Percentiles rank a stretch among this genome's conserved stretches.
These are phyloP conservation scores for Cercopithecus diana DNA, from an alignment of 2,797 vertebrate genomes.

Conservation along the genomic window DNA sequence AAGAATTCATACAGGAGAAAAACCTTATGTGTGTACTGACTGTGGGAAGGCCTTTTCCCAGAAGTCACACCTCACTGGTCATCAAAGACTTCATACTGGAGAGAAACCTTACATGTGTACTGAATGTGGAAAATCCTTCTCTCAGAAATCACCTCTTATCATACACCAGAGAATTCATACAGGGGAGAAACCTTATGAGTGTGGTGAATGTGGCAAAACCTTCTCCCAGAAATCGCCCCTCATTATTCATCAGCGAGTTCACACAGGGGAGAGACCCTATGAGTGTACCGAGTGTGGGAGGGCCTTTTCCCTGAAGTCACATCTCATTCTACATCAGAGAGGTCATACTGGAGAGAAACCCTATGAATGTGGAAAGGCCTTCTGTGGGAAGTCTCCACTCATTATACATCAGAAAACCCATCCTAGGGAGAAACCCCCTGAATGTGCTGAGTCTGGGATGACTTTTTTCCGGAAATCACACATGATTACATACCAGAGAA, in stretches of 20 bases:
- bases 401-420: slow-evolving; percentile 1
- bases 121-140: background rate
- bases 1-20: slow-evolving; percentile 51
- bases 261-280: background rate
- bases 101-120: slow-evolving; percentile 36
- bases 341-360: slow-evolving; percentile 4
- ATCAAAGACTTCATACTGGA: slow-evolving; percentile 26
- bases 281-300: background rate
- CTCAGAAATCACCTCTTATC: background rate
- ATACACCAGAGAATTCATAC: slow-evolving; percentile 18
- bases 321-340: background rate
- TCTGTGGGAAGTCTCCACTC: slow-evolving; percentile 7
- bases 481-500: slow-evolving; percentile 11
- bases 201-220: background rate
- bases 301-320: slow-evolving; percentile 6
- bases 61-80: slow-evolving; percentile 2
- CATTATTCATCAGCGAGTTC: background rate
- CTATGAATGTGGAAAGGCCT: background rate
- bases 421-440: background rate
- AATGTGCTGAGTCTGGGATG: background rate
- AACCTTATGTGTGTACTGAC: background rate
- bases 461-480: background rate
- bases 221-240: slow-evolving; percentile 15
- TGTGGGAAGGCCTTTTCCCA: slow-evolving; percentile 32
- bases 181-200: background rate